phyloP scores from a whole-genome alignment of 2,888 invertebrate species.

The Girardia tigrina region DNA sequence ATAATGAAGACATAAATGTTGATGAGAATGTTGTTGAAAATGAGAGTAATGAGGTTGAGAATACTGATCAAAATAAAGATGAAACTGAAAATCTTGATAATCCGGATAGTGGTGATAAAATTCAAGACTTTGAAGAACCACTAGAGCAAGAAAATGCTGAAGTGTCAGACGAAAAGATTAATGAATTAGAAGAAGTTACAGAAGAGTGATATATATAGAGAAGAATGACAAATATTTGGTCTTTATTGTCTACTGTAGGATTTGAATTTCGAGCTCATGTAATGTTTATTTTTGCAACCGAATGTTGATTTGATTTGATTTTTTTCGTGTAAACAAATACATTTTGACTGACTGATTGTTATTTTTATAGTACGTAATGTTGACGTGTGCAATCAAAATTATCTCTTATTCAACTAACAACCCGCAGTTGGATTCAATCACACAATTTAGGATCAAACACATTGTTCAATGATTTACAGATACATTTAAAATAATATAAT shows the following conservation, averaged over 20 bases:
- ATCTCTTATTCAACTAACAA: background rate
- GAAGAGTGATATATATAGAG: background rate
- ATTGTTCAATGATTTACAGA: too few relatives aligned
- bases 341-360: too few relatives aligned
- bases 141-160: background rate
- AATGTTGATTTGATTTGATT: background rate
- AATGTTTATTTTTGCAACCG: too few relatives aligned
- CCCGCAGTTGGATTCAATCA: too few relatives aligned
- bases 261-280: background rate
- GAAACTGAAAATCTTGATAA: background rate
- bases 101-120: background rate
- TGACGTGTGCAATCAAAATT: background rate
- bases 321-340: too few relatives aligned
- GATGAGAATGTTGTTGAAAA: background rate
- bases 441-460: too few relatives aligned
- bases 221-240: background rate
- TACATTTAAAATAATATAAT: too few relatives aligned
- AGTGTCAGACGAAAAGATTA: background rate
- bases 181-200: background rate
- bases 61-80: background rate
- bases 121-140: background rate
- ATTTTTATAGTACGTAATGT: background rate
- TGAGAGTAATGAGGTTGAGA: background rate
- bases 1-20: background rate
- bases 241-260: background rate